A percentile compares a stretch with the other conserved stretches of the same genome.
Conservation (phyloP, 2,888 invertebrate species). For the Napeogenes inachia region DNA sequence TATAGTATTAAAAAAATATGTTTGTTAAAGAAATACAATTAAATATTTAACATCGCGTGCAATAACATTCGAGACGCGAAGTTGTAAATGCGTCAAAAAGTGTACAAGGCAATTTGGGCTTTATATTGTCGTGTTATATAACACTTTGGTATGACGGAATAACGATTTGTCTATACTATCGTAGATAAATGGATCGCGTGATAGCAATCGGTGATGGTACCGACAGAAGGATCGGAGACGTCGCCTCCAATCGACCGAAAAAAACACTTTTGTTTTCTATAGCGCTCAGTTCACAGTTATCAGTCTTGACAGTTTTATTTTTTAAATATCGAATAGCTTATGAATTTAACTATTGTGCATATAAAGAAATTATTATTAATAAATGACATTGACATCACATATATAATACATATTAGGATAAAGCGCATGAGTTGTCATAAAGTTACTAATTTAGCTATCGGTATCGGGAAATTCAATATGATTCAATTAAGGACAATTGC, state of each 20-base stretch:
- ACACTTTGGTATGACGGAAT: constrained; percentile 12
- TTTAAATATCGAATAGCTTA: too few species aligned
- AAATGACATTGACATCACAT: background rate
- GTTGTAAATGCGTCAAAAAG: constrained; percentile 27
- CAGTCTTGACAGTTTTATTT: constrained; percentile 21
- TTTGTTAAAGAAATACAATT: too few species aligned
- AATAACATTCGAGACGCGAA: constrained; percentile 13
- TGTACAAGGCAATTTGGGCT: constrained; percentile 22
- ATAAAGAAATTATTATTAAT: too few species aligned
- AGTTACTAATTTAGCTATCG: constrained; percentile 19
- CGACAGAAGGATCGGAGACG: constrained; percentile 43
- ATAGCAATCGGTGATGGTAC: constrained; percentile 50
- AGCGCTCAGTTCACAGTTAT: constrained; percentile 33
- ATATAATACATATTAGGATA: background rate
- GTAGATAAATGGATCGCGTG: constrained; percentile 32
- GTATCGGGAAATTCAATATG: constrained; percentile 11
- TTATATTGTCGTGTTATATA: constrained; percentile 19
- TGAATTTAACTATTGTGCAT: too few species aligned
- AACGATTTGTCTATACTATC: constrained; percentile 20
- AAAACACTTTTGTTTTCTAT: constrained; percentile 51
- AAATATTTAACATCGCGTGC: constrained; percentile 23
- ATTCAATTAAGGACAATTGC: constrained; percentile 23
- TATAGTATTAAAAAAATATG: too few species aligned
- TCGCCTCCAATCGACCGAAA: constrained; percentile 45
- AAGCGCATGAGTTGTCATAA: background rate